Conservation (phyloP, 2,888 invertebrate genomes). For the Laothoe populi region DNA sequence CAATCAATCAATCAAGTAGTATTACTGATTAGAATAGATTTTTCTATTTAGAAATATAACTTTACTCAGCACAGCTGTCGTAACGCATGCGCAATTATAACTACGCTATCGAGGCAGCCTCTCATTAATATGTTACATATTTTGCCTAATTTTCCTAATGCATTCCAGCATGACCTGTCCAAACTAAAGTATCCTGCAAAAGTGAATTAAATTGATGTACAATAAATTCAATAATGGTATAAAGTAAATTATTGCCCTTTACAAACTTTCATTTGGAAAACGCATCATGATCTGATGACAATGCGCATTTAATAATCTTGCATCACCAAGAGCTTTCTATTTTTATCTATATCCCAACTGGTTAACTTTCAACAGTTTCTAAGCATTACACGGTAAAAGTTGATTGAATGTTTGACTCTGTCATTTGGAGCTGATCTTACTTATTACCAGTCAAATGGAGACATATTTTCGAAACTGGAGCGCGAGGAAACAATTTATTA, state of each 20-base stretch:
- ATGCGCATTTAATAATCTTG: background rate
- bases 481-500: conserved; percentile 8
- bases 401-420: background rate
- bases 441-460: conserved; percentile 9
- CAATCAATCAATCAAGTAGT: too few relatives aligned
- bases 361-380: conserved; percentile 29
- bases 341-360: conserved; percentile 31
- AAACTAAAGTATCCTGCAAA: too few relatives aligned
- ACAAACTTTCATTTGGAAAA: background rate
- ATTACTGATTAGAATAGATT: too few relatives aligned
- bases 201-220: background rate
- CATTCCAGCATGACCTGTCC: too few relatives aligned
- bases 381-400: conserved; percentile 14
- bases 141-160: too few relatives aligned
- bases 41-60: too few relatives aligned
- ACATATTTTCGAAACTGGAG: conserved; percentile 9
- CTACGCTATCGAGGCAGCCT: too few relatives aligned
- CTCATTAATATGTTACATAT: too few relatives aligned
- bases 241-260: background rate
- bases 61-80: too few relatives aligned
- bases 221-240: background rate
- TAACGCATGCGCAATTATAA: too few relatives aligned
- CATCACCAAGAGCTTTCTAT: conserved; percentile 29
- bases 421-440: conserved; percentile 4
- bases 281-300: background rate